Conservation (phyloP, 92 coral and sea anemone species). For the Pocillopora grandis region DNA sequence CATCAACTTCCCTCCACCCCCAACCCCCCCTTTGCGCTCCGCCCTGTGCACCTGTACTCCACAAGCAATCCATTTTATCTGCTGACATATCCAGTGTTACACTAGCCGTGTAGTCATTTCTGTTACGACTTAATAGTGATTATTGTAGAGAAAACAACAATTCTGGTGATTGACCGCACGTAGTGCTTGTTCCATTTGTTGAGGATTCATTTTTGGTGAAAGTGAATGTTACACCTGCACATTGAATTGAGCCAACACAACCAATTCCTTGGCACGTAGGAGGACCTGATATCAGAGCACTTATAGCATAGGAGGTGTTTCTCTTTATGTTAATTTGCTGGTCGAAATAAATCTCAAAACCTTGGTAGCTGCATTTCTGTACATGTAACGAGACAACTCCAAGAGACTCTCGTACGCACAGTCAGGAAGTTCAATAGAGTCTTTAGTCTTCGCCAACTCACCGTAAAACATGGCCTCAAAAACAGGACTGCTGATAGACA, state of each 20-base stretch:
- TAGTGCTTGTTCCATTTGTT: not conserved
- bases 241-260: not conserved
- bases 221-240: not conserved
- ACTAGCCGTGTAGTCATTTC: too few species aligned
- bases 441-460: constrained; percentile 33
- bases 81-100: too few species aligned
- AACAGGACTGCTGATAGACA: constrained; percentile 45
- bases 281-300: not conserved
- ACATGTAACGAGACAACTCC: not conserved
- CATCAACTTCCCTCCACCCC: too few species aligned
- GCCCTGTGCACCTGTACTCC: too few species aligned
- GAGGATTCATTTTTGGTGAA: not conserved
- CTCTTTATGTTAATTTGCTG: not conserved
- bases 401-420: constrained; percentile 40
- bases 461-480: constrained; percentile 65
- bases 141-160: not conserved
- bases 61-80: too few species aligned
- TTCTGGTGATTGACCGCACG: not conserved
- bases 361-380: constrained; percentile 6
- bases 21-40: too few species aligned
- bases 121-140: not conserved
- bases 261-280: not conserved
- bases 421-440: constrained; percentile 39
- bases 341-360: not conserved
- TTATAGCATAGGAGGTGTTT: not conserved